Evolutionary conservation across 2,113 vertebrate species (phyloP), one percentile per base, ranked within the genome.

Genomic region (Hystrix cristata): DNA sequence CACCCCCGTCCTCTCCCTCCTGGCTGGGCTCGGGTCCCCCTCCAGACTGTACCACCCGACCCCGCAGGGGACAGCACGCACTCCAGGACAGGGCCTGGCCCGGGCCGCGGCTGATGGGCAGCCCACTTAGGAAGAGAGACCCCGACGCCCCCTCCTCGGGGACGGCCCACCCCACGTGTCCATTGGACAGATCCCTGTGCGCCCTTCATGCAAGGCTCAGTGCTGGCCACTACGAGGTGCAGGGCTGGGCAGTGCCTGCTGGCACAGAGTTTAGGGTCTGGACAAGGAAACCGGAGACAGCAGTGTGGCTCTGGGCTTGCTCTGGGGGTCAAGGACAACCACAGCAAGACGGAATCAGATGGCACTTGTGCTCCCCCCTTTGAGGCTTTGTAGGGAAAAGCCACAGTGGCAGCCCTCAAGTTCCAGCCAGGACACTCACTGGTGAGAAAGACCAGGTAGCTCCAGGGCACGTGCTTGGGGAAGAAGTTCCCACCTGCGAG

Each of bases 401-500:
- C 80, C 80, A 1, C 10, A 5, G 15, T 11, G 5, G 3, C 25
- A 4, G 60, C 1, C 29, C 67, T 60, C 65, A 38, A 38, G 38
- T 38, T 38, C 46, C 12, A 3, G 51, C 27, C 51, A 3, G 23
- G 25, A 72, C 19, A 98, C 99, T 98, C 98, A 99, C 99, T 99
- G 81, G 99, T 99, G 62, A 99, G 99, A 95, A 99, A 99, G 97
- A 99, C 97, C 67, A 99, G 99, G 98, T 99, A 99, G 98, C 99
- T 99, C 99, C 99, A 99, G 0, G 99, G 99, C 94, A 99, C 99
- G 0, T 98, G 98, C 96, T 97, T 99, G 87, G 99, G 99, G 98
- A 99, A 99, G 95, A 99, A 99, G 98, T 99, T 99, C 87, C 99
- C 99, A 97, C 99, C 99, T 99, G 98, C 14, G 98, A 92, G 94